Evolutionary conservation across 1,140 invertebrate species (phyloP).

Genomic region (Drosophila watanabei): DNA sequence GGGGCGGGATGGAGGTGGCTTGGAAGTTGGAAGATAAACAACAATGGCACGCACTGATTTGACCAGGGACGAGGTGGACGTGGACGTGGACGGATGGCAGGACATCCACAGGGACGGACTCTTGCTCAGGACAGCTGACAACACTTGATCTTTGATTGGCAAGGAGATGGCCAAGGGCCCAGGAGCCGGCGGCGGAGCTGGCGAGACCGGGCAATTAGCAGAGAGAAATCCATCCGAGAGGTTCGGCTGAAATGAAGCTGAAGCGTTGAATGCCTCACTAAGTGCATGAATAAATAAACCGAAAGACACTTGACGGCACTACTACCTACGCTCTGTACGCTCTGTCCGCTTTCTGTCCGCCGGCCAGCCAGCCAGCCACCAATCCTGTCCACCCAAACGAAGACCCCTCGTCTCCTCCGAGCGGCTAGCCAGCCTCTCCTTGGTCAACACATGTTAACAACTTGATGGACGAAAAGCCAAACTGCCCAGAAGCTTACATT

Average conservation of each 20-base stretch:
- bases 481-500: conserved; percentile 79
- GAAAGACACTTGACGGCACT: conserved; percentile 68
- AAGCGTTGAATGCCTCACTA: conserved; percentile 80
- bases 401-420: background rate
- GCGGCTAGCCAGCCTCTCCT: conserved; percentile 22
- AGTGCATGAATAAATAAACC: conserved; percentile 82
- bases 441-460: conserved; percentile 81
- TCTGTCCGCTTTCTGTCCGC: too few species aligned
- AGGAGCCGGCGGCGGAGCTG: conserved; percentile 25
- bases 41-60: conserved; percentile 81
- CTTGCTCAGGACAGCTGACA: conserved; percentile 57
- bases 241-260: conserved; percentile 52
- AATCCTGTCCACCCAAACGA: conserved; percentile 4
- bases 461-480: conserved; percentile 81
- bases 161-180: conserved; percentile 19
- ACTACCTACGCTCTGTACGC: conserved; percentile 19
- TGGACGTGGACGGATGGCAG: conserved; percentile 1
- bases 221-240: conserved; percentile 53
- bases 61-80: conserved; percentile 38
- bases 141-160: conserved; percentile 79
- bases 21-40: conserved; percentile 65
- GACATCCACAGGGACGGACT: conserved; percentile 11
- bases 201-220: conserved; percentile 69
- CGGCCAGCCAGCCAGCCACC: background rate
- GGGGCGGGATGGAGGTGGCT: background rate